These are phyloP conservation scores for Alaudala cheleensis DNA, from an alignment of 2,113 vertebrate species.

Conservation along the genomic window DNA sequence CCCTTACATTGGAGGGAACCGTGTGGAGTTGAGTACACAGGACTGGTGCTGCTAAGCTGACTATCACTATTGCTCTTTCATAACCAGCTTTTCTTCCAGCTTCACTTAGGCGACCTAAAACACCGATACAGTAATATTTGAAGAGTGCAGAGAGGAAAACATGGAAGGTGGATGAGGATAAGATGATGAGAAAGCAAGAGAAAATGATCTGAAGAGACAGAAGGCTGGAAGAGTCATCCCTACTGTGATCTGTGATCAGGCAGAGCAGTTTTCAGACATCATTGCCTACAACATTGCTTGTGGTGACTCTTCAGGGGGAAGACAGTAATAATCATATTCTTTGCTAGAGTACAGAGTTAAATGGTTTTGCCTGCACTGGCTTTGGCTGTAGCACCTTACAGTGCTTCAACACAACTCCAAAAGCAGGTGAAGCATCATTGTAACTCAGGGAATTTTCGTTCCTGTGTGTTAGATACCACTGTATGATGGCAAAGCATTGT, in stretches of 20 bases:
- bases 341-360: neutral
- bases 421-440: neutral
- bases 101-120: neutral
- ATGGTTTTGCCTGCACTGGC: neutral
- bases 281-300: neutral
- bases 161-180: neutral
- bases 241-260: neutral
- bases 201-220: neutral
- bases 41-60: neutral
- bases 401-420: neutral
- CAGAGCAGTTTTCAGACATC: neutral
- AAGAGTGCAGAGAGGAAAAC: neutral
- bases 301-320: neutral
- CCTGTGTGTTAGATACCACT: neutral
- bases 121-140: neutral
- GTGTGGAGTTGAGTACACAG: neutral
- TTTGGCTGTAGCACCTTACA: fast-evolving
- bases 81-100: neutral
- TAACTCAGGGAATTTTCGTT: neutral
- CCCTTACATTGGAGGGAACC: neutral
- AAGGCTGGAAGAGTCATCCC: neutral
- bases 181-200: neutral
- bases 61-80: neutral
- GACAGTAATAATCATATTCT: neutral
- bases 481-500: neutral